phyloP scores from a whole-genome alignment of 2,797 vertebrate species.

The Meda fulgida region DNA sequence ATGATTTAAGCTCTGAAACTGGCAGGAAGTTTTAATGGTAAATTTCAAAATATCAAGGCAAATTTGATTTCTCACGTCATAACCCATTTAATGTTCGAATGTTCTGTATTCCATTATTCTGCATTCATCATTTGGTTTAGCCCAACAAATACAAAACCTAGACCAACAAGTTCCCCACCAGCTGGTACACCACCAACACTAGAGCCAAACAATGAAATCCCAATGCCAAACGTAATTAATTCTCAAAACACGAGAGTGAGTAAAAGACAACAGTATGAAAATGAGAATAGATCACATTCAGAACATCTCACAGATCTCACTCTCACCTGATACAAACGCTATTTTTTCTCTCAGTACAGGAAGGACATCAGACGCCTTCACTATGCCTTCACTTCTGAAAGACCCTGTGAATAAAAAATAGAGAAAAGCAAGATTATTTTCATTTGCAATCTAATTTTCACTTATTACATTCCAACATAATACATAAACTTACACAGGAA shows the following conservation, averaged over 20 bases:
- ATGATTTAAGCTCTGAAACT: too few relatives aligned
- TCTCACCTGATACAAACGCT: constrained; percentile 96
- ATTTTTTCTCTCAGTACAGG: constrained; percentile 97
- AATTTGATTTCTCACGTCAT: background rate
- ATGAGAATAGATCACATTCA: background rate
- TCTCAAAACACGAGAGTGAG: background rate
- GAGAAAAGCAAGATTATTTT: constrained; percentile 50
- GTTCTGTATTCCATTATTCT: background rate
- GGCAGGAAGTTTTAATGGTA: background rate
- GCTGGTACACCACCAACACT: background rate
- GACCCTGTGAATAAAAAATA: constrained; percentile 80
- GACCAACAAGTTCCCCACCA: background rate
- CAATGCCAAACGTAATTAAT: background rate
- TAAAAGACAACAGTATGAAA: background rate
- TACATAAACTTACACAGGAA: background rate
- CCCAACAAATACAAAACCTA: too few relatives aligned
- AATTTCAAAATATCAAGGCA: background rate
- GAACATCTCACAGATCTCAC: constrained; percentile 20
- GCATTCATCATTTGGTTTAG: too few relatives aligned
- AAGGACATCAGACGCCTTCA: constrained; percentile 94
- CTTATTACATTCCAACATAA: background rate
- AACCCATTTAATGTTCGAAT: background rate
- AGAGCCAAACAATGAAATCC: background rate
- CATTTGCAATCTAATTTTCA: constrained; percentile 72
- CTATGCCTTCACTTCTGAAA: constrained; percentile 89